Base-by-base conservation (phyloP, 1,140 invertebrate genomes). In the Cylas formicarius region DNA sequence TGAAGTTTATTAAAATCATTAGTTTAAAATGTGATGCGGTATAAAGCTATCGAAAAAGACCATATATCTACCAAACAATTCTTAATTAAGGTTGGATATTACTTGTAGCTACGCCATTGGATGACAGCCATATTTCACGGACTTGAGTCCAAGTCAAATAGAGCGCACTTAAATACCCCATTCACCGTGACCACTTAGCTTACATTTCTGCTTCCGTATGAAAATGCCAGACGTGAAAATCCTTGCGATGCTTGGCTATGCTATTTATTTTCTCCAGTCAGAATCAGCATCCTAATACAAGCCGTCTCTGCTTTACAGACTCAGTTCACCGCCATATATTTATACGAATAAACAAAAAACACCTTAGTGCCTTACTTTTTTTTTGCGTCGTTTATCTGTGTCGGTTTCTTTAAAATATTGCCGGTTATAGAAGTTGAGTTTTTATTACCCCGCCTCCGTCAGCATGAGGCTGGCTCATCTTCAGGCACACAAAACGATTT, bases 161-260 rank as follows among this genome's bases (percentile, higher is more conserved):
- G 42, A 36, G 42, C 42, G 42, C 22, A 44, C 42, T 44, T 44
- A 44, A 44, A 44, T 44, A 36, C 42, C 21, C 33, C 31, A 36
- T 44, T 44, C 42, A 44, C 42, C 32, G 32, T 44, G 42, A 44
- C 42, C 42, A 44, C 32, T 44, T 44, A 44, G 42, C 42, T 44
- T 44, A 44, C 42, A 44, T 44, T 36, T 32, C 42, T 36, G 42
- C 32, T 44, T 44, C 26, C 42, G 32, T 24, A 44, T 44, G 42
- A 44, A 44, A 44, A 44, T 44, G 42, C 32, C 32, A 44, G 42
- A 44, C 35, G 42, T 44, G 42, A 35, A 44, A 44, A 44, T 44
- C 42, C 42, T 44, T 44, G 29, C 42, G 42, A 23, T 21, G 22
- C 32, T 11, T 11, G n/a, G 32, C n/a, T 10, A 13, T 22, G 40